Conservation (phyloP, 2,113 vertebrate species). For the Columba janthina region DNA sequence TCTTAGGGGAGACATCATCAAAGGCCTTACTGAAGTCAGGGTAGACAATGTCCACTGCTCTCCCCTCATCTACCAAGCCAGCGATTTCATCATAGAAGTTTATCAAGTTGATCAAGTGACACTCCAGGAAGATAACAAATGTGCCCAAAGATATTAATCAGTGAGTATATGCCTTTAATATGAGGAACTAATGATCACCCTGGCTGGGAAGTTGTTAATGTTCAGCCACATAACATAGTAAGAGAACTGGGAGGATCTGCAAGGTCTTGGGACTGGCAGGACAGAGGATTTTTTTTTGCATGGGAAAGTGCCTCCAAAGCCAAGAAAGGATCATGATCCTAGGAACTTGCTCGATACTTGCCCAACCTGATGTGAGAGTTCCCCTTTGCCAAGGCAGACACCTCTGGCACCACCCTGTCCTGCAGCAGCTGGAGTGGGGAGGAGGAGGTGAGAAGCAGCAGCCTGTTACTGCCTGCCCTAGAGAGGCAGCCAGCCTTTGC, state of each 20-base stretch:
- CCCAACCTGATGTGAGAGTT: conserved; percentile 30
- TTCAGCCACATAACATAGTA: conserved; percentile 9
- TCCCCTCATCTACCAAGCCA: background rate
- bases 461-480: conserved; percentile 29
- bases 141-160: background rate
- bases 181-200: background rate
- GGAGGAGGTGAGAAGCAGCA: background rate
- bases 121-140: conserved; percentile 4
- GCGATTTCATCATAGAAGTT: background rate
- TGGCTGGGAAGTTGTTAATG: background rate
- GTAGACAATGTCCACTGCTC: background rate
- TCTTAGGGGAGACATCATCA: background rate
- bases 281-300: background rate
- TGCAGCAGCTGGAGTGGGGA: background rate
- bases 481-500: background rate
- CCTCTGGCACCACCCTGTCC: conserved; percentile 27
- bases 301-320: conserved; percentile 55
- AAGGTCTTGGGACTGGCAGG: conserved; percentile 11
- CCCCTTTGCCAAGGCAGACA: conserved; percentile 29
- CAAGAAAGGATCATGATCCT: conserved; percentile 38
- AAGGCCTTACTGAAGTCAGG: background rate
- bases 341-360: conserved; percentile 1
- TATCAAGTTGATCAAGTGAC: background rate
- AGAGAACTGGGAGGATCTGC: conserved; percentile 5
- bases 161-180: conserved; percentile 6